Evolutionary conservation across 2,797 vertebrate genomes (phyloP).

Genomic region (Chaetophractus vellerosus): DNA sequence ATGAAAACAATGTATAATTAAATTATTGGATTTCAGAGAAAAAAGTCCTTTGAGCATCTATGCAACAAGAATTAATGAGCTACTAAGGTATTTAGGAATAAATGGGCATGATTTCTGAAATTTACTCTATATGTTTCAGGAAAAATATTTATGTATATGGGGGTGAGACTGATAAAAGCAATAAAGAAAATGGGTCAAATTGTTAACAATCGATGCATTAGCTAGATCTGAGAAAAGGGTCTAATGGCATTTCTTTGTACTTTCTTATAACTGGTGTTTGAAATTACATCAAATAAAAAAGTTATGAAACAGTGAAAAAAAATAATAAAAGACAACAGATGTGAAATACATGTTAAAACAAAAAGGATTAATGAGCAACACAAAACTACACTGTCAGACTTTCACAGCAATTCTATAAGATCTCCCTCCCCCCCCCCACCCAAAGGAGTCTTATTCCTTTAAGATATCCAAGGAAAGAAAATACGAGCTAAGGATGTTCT

Average conservation of each 20-base stretch:
- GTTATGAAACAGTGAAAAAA: neutral
- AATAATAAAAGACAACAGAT: too few relatives aligned
- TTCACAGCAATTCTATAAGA: neutral
- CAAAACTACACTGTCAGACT: neutral
- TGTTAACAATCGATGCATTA: neutral
- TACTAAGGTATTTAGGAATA: too few relatives aligned
- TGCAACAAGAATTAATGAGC: neutral
- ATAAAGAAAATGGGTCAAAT: neutral
- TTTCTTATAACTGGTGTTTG: neutral
- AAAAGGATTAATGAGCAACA: neutral
- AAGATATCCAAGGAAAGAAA: neutral
- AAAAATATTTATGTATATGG: neutral
- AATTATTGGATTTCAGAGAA: neutral
- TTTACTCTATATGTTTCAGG: too few relatives aligned
- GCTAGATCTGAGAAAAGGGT: neutral
- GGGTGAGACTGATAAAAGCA: neutral
- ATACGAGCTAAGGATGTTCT: neutral
- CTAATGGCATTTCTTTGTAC: neutral
- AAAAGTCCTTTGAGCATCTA: neutral
- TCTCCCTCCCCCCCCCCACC: too few relatives aligned
- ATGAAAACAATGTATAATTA: neutral
- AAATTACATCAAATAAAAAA: neutral
- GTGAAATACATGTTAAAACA: too few relatives aligned
- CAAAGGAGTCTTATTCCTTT: neutral
- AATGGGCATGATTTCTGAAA: too few relatives aligned